phyloP scores from a whole-genome alignment of 2,797 vertebrate species.

The Erethizon dorsatum region DNA sequence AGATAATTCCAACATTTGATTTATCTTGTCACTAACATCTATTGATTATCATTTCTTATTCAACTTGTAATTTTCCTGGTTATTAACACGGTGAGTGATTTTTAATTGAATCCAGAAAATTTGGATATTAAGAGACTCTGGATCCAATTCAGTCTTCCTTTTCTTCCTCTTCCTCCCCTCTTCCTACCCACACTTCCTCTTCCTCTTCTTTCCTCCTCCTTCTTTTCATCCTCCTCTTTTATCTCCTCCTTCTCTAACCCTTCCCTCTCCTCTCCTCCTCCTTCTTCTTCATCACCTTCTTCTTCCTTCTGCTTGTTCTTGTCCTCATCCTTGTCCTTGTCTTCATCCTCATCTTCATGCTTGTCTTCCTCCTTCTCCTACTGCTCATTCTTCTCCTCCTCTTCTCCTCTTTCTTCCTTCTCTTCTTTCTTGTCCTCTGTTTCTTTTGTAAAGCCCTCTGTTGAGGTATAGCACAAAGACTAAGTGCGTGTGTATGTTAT shows the following conservation, averaged over 20 bases:
- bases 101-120: background rate
- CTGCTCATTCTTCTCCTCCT: background rate
- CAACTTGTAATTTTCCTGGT: conserved; percentile 6
- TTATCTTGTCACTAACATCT: conserved; percentile 11
- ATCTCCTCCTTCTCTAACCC: background rate
- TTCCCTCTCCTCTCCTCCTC: too few relatives aligned
- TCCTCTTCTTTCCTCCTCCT: background rate
- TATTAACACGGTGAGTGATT: background rate
- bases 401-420: background rate
- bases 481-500: background rate
- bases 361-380: background rate
- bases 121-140: background rate
- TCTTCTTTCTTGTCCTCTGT: background rate
- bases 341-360: background rate
- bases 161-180: background rate
- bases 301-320: background rate
- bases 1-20: conserved; percentile 1
- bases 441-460: background rate
- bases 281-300: background rate
- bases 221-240: background rate
- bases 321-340: background rate
- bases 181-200: background rate
- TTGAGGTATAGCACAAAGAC: background rate
- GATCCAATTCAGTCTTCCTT: background rate
- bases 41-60: conserved; percentile 43